Evolutionary conservation across 2,888 invertebrate species (phyloP).

Genomic region (Bellardia pandia): DNA sequence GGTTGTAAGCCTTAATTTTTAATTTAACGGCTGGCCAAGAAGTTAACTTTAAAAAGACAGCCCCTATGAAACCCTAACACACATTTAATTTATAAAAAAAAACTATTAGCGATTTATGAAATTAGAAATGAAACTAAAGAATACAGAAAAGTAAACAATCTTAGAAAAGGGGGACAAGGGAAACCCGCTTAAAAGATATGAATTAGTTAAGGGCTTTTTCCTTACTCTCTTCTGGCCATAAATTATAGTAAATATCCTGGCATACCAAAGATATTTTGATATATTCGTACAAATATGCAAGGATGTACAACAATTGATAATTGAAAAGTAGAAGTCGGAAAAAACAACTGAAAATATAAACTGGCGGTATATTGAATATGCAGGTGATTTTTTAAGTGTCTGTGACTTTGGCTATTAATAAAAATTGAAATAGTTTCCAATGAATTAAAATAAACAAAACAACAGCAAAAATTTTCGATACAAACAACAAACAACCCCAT

Average conservation of each 20-base stretch:
- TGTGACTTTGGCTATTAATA: slow-evolving; percentile 81
- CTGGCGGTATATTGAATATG: slow-evolving; percentile 70
- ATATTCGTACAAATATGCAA: slow-evolving; percentile 9
- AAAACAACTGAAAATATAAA: slow-evolving; percentile 3
- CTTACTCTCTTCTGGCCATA: background rate
- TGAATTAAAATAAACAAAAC: slow-evolving; percentile 72
- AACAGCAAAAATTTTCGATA: slow-evolving; percentile 71
- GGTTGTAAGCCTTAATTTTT: background rate
- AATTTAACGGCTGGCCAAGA: slow-evolving; percentile 41
- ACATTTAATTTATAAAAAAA: background rate
- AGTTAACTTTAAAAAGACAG: slow-evolving; percentile 12
- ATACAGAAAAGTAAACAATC: slow-evolving; percentile 1
- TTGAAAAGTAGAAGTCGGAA: slow-evolving; percentile 60
- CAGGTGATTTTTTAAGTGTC: slow-evolving; percentile 79
- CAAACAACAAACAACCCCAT: slow-evolving; percentile 62
- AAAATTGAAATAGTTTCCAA: slow-evolving; percentile 80
- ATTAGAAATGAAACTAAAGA: slow-evolving; percentile 9
- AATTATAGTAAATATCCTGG: slow-evolving; percentile 49
- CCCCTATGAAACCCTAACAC: slow-evolving; percentile 55
- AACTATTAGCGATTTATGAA: slow-evolving; percentile 29
- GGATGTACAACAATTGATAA: slow-evolving; percentile 61
- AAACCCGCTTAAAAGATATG: slow-evolving; percentile 29
- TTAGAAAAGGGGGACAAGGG: background rate
- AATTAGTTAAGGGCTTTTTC: background rate
- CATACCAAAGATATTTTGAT: slow-evolving; percentile 50